A percentile compares a stretch with the other conserved stretches of the same genome.
Evolutionary conservation across 2,888 invertebrate species (phyloP).

Genomic region (Temnothorax rugatulus): DNA sequence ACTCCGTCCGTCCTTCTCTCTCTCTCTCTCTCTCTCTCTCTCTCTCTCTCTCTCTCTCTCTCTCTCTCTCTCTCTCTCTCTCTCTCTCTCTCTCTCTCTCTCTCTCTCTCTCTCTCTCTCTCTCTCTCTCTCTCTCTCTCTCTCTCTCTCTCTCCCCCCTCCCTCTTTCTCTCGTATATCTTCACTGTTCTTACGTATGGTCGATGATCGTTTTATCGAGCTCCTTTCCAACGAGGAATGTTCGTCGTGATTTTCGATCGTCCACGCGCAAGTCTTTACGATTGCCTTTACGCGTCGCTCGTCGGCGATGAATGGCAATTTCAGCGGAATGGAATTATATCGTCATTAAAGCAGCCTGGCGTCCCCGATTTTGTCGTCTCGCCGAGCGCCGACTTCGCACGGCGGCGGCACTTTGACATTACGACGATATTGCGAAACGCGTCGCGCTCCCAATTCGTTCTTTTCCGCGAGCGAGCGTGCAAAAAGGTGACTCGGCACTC

Average conservation of each 20-base stretch:
- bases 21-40: conserved; percentile 24
- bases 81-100: conserved; percentile 18
- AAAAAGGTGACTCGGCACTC: conserved; percentile 29
- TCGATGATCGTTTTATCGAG: conserved; percentile 72
- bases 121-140: conserved; percentile 26
- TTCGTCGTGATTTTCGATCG: conserved; percentile 69
- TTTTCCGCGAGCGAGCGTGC: neutral
- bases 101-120: conserved; percentile 19
- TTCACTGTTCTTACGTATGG: conserved; percentile 59
- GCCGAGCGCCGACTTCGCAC: conserved; percentile 42
- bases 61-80: conserved; percentile 26
- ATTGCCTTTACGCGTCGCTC: conserved; percentile 63
- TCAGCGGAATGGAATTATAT: conserved; percentile 72
- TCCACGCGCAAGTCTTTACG: conserved; percentile 57
- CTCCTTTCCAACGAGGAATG: conserved; percentile 53
- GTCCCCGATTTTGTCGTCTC: conserved; percentile 65
- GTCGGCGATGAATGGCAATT: conserved; percentile 64
- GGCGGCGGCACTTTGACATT: conserved; percentile 43
- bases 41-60: conserved; percentile 32
- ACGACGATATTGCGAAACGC: conserved; percentile 13
- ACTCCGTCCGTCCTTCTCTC: conserved; percentile 48
- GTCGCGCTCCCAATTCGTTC: conserved; percentile 32
- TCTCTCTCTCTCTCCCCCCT: conserved; percentile 24
- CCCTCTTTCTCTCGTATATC: conserved; percentile 13
- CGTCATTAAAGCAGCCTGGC: conserved; percentile 64